Evolutionary conservation across 2,888 invertebrate species (phyloP), one percentile per base, ranked within the genome.

Genomic region (Molanna angustata): DNA sequence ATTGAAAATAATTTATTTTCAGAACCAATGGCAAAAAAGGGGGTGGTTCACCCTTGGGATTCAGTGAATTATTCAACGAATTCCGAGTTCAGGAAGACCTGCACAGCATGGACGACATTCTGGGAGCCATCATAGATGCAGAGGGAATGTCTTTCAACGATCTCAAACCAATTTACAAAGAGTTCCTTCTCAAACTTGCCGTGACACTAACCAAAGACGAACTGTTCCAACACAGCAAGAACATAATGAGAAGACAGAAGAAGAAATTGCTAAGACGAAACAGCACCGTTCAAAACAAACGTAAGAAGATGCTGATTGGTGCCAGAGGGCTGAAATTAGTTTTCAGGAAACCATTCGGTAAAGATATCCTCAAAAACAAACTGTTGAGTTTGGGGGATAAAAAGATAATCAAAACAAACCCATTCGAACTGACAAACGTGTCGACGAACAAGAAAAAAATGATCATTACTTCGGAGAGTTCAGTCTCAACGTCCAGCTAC

Each of bases 81-180:
- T 88, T 91, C 65, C 83, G 89, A 63, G 83, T 90, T 64, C 90
- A 92, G 72, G 92, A 92, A 73, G 91, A 91, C 64, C 79, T 92
- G 46, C 88, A 90, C 66, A 91, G 89, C 51, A 83, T 92, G 72
- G 92, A 93, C 66, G 91, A 91, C 64, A 91, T 91, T 63, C 77
- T 94, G 44, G 88, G 86, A 64, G 88, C 89, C 65, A 93, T 94
- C 66, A 90, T 94, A 63, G 90, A 92, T 70, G 86, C 91, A 27
- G 90, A 93, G 68, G 93, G 93, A 54, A 93, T 93, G 92, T 91
- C 91, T 49, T 93, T 92, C 70, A 93, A 93, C 73, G 92, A 93
- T 65, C 78, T 94, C 56, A 92, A 92, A 69, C 93, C 93, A 37
- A 88, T 93, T 58, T 93, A 94, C 68, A 91, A 93, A 69, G 93